Base-by-base conservation (phyloP, 2,797 vertebrate species). In the Tolypeutes matacus region DNA sequence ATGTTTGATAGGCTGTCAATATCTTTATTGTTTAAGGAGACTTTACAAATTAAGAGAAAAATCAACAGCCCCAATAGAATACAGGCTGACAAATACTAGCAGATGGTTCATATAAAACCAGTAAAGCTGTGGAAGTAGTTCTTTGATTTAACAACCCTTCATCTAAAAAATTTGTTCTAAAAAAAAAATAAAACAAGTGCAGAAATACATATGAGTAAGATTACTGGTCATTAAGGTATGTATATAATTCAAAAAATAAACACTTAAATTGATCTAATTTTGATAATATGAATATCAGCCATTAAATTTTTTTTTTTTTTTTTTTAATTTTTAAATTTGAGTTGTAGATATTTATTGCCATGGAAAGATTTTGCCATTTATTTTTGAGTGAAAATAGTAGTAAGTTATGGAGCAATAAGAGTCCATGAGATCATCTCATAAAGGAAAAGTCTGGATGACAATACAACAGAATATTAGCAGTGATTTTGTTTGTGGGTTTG, bases 381-480 rank as follows among this genome's bases (percentile, higher is more conserved):
- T 93, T 91, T 82, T 60, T 85, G 23, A 93, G n/a, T 65, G 46
- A 75, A 83, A 14, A 53, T 46, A 67, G 23, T 86, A 58, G 27
- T 39, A 56, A 14, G 20, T 93, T 90, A 49, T 25, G 67, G 31
- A 70, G 13, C 62, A 82, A 0, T 81, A 8, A 69, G 75, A 31
- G 13, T 89, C 34, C 73, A 3, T 84, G 51, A 94, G 7, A 29
- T 18, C 25, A 3, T 67, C 9, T 60, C 23, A 84, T 34, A 72
- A 89, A 64, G 85, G 29, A 49, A 12, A 65, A 6, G 10, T 81
- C 31, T 62, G 18, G 73, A 56, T 75, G 62, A 87, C 90, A 90
- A 69, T 58, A 62, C 27, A 31, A 34, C 49, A 69, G 39, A 34
- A 34, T 78, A 23, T 84, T 51, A 72, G 39, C 53, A 60, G 17